phyloP scores from a whole-genome alignment of 2,113 vertebrate genomes.

The Sterrhoptilus dennistouni region DNA sequence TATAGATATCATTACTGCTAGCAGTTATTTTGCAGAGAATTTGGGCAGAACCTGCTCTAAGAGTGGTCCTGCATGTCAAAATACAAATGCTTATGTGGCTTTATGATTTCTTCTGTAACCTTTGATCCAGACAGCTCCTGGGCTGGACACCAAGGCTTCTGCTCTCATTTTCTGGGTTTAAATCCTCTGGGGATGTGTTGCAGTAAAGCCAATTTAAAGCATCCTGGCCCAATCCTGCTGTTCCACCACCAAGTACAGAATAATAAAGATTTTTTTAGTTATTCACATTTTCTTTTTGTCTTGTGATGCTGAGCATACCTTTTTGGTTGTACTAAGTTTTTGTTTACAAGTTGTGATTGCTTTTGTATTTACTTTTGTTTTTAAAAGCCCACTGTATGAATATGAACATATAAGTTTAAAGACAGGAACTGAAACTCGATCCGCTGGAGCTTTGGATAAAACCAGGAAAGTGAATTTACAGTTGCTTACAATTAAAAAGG shows the following conservation, averaged over 20 bases:
- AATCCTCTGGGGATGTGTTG: background rate
- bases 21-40: background rate
- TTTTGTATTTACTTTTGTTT: background rate
- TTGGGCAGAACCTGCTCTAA: background rate
- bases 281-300: background rate
- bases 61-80: background rate
- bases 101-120: background rate
- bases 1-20: background rate
- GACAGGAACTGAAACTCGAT: background rate
- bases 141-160: background rate
- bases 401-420: background rate
- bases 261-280: background rate
- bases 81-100: background rate
- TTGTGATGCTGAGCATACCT: background rate
- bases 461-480: background rate
- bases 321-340: background rate
- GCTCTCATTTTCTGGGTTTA: background rate
- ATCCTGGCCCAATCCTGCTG: background rate
- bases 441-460: background rate
- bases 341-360: background rate
- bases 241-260: background rate
- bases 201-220: background rate
- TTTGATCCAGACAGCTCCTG: background rate
- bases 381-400: background rate
- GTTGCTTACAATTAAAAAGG: background rate